These are phyloP conservation scores for Ophiodon elongatus DNA, from an alignment of 2,113 vertebrate species.

Conservation along the genomic window DNA sequence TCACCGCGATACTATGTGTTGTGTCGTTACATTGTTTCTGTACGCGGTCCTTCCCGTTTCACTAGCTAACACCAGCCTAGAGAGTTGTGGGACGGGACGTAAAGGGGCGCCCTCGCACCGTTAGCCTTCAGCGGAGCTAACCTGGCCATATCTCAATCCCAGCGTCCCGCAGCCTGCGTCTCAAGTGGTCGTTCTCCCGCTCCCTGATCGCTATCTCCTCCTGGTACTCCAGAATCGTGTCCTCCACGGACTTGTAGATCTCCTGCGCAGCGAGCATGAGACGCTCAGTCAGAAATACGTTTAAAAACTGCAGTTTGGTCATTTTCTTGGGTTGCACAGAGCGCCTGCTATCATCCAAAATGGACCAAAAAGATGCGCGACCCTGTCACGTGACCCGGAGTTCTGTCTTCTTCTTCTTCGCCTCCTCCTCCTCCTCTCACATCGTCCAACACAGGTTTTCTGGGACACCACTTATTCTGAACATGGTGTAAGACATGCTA, in stretches of 20 bases:
- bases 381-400: constrained; percentile 75
- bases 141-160: constrained; percentile 84
- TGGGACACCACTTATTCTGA: background rate
- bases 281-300: constrained; percentile 83
- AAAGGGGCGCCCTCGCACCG: background rate
- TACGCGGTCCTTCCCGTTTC: background rate
- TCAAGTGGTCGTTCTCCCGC: constrained; percentile 84
- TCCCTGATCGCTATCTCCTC: constrained; percentile 84
- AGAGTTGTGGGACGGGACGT: background rate
- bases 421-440: background rate
- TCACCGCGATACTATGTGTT: background rate
- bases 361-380: constrained; percentile 76
- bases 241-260: constrained; percentile 85
- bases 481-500: no score
- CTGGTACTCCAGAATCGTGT: constrained; percentile 83
- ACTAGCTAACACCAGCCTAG: background rate
- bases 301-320: constrained; percentile 84
- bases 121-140: constrained; percentile 71
- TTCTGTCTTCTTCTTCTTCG: constrained; percentile 43
- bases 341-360: constrained; percentile 65
- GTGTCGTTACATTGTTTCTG: no score
- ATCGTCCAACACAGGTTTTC: background rate
- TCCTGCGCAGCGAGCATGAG: constrained; percentile 85
- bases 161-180: constrained; percentile 81
- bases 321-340: constrained; percentile 65